Conservation (phyloP, 2,797 vertebrate species). For the Pachyuromys duprasi region DNA sequence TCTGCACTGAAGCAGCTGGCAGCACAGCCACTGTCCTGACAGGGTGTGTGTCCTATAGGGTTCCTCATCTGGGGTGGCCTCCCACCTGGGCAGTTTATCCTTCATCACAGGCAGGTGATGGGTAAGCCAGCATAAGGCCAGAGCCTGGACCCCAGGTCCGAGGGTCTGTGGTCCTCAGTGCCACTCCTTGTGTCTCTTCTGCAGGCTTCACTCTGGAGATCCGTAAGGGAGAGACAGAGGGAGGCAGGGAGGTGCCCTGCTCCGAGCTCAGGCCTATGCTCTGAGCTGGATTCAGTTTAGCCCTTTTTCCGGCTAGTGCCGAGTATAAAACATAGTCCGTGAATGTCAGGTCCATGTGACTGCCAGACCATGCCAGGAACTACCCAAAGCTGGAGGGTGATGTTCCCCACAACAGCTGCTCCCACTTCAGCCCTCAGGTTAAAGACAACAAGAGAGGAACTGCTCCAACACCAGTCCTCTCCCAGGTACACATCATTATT, state of each 20-base stretch:
- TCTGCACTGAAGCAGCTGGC: neutral
- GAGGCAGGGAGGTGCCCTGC: neutral
- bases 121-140: neutral
- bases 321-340: conserved; percentile 1
- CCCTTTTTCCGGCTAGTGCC: neutral
- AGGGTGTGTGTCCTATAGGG: neutral
- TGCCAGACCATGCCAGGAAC: neutral
- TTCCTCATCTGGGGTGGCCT: neutral
- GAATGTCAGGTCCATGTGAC: neutral
- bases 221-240: neutral
- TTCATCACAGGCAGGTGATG: neutral
- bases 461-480: neutral
- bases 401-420: neutral
- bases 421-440: neutral
- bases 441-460: conserved; percentile 24
- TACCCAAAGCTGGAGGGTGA: neutral
- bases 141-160: conserved; percentile 30
- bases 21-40: neutral
- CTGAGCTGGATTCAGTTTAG: conserved; percentile 21
- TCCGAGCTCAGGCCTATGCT: neutral
- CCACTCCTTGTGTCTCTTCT: neutral
- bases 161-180: neutral
- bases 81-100: neutral
- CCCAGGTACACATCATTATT: neutral
- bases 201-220: neutral